Conservation (phyloP, 1,140 invertebrate genomes). For the Diorhabda elongata region DNA sequence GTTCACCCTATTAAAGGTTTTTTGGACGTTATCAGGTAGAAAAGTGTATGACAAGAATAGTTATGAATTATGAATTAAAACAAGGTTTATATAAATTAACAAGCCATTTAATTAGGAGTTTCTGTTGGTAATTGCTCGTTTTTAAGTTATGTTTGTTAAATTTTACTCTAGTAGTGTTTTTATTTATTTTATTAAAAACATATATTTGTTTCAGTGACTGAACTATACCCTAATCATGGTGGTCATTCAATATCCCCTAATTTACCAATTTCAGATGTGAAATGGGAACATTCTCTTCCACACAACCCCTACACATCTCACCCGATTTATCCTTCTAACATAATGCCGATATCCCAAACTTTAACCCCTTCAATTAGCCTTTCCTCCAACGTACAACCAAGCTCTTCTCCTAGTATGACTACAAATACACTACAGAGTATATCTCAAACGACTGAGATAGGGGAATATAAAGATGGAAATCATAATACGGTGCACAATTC, state of each 20-base stretch:
- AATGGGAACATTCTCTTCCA: conserved; percentile 37
- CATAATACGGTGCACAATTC: conserved; percentile 29
- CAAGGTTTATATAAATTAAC: no score
- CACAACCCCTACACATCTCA: conserved; percentile 43
- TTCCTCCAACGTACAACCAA: conserved; percentile 28
- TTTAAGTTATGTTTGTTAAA: no score
- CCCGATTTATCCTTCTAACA: conserved; percentile 34
- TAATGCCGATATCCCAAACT: conserved; percentile 39
- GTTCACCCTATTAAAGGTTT: no score
- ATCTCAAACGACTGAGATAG: conserved; percentile 20
- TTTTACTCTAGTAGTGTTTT: no score
- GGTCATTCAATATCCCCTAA: conserved; percentile 43
- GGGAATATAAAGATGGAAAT: conserved; percentile 32
- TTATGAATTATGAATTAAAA: no score
- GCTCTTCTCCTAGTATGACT: conserved; percentile 33
- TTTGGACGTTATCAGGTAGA: no score
- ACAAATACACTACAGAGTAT: conserved; percentile 25
- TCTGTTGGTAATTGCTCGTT: no score
- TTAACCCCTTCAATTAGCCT: conserved; percentile 44
- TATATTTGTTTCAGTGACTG: conserved; percentile 36
- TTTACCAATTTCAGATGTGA: conserved; percentile 33
- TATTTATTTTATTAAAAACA: no score
- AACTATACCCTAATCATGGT: conserved; percentile 36
- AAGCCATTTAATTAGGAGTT: no score
- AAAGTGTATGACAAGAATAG: no score